Conservation (phyloP, 2,888 invertebrate species). For the Eristalis tenax region DNA sequence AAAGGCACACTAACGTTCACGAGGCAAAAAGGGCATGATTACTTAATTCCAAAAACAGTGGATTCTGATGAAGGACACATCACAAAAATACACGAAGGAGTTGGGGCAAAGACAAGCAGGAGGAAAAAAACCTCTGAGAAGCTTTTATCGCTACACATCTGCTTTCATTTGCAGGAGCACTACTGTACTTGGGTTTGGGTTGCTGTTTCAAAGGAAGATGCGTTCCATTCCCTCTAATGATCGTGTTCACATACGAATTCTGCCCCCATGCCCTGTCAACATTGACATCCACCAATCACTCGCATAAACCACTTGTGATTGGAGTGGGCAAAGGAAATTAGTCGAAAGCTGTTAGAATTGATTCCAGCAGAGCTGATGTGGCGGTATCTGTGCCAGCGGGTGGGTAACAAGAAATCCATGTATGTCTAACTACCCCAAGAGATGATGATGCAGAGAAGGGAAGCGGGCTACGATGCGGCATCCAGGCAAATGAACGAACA, state of each 20-base stretch:
- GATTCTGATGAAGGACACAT: conserved; percentile 32
- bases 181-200: too few species aligned
- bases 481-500: conserved; percentile 10
- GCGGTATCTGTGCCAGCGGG: conserved; percentile 47
- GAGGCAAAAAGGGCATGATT: background rate
- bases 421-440: background rate
- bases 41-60: conserved; percentile 24
- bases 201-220: background rate
- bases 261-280: conserved; percentile 32
- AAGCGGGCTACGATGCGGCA: background rate
- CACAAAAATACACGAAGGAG: background rate
- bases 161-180: conserved; percentile 5
- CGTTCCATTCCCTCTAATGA: conserved; percentile 9
- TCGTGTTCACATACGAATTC: conserved; percentile 23
- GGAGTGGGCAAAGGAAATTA: conserved; percentile 51
- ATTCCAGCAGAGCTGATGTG: conserved; percentile 47
- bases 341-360: conserved; percentile 63
- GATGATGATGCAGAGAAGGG: conserved; percentile 14
- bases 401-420: conserved; percentile 23
- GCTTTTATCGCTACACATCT: conserved; percentile 21
- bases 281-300: conserved; percentile 53
- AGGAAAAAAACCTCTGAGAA: background rate
- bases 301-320: conserved; percentile 33
- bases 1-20: background rate
- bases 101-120: background rate